Evolutionary conservation across 92 coral and sea anemone genomes (phyloP).

Genomic region (Epizoanthus fatuus): DNA sequence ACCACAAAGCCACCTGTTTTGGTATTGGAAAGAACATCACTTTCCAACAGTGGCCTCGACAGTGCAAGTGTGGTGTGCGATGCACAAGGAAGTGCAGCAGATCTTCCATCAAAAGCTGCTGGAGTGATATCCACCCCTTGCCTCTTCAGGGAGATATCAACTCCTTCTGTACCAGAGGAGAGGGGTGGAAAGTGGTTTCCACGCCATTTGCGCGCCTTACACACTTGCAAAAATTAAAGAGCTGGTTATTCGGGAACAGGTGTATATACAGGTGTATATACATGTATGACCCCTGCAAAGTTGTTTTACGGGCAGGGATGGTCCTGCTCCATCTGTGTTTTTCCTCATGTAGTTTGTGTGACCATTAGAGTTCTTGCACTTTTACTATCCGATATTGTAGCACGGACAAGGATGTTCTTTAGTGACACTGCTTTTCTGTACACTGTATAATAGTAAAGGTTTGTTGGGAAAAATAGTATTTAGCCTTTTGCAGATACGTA

Average conservation of each 20-base stretch:
- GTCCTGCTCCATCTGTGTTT: neutral
- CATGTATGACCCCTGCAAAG: neutral
- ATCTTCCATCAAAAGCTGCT: neutral
- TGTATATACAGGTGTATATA: neutral
- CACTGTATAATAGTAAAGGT: no score
- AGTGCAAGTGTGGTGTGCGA: slow-evolving; percentile 28
- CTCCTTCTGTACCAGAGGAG: neutral
- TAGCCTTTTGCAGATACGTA: no score
- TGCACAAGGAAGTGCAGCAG: slow-evolving; percentile 21
- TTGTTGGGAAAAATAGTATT: no score
- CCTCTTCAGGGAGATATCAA: neutral
- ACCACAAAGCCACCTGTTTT: slow-evolving; percentile 45
- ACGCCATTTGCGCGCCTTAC: neutral
- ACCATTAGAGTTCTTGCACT: no score
- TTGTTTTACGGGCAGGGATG: no score
- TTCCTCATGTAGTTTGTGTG: no score
- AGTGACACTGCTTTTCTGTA: no score
- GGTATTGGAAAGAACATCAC: slow-evolving; percentile 22
- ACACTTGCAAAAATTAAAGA: neutral
- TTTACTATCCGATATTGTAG: no score
- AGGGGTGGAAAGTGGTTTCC: neutral
- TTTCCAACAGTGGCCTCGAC: slow-evolving; percentile 33
- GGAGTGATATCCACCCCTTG: neutral
- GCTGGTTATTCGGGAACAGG: neutral
- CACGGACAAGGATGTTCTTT: no score